Conservation (phyloP, 2,888 invertebrate genomes). For the Elysia crispata region DNA sequence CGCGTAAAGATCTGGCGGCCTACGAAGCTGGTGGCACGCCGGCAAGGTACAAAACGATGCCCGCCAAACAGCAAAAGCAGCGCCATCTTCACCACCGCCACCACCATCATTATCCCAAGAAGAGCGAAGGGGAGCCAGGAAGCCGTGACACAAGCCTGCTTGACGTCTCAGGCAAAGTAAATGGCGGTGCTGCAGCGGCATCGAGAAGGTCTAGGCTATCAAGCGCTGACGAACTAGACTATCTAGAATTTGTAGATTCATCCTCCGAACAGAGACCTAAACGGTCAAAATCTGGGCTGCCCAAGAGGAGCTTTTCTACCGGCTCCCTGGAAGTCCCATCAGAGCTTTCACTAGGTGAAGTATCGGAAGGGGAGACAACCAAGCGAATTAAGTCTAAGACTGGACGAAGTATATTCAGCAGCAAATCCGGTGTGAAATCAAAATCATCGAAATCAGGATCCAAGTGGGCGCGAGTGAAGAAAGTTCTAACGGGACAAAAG, state of each 20-base stretch:
- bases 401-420: conserved; percentile 53
- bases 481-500: conserved; percentile 83
- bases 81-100: conserved; percentile 31
- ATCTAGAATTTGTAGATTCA: conserved; percentile 64
- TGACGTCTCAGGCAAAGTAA: neutral
- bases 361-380: conserved; percentile 42
- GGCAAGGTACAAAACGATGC: conserved; percentile 56
- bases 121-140: neutral
- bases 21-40: conserved; percentile 46
- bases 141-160: conserved; percentile 20
- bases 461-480: conserved; percentile 93
- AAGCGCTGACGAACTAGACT: conserved; percentile 66
- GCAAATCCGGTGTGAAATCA: conserved; percentile 62
- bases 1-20: conserved; percentile 56
- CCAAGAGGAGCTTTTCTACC: conserved; percentile 70
- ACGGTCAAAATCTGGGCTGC: conserved; percentile 60
- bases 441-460: conserved; percentile 80
- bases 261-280: conserved; percentile 63
- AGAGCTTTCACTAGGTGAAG: conserved; percentile 29
- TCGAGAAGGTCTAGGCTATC: conserved; percentile 61
- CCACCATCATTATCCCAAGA: conserved; percentile 33
- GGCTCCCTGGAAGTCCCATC: conserved; percentile 69
- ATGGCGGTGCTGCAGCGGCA: conserved; percentile 43
- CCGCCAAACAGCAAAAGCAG: conserved; percentile 43
- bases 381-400: conserved; percentile 55